Base-by-base conservation (phyloP, 2,888 invertebrate species). In the Lamproptera curius region DNA sequence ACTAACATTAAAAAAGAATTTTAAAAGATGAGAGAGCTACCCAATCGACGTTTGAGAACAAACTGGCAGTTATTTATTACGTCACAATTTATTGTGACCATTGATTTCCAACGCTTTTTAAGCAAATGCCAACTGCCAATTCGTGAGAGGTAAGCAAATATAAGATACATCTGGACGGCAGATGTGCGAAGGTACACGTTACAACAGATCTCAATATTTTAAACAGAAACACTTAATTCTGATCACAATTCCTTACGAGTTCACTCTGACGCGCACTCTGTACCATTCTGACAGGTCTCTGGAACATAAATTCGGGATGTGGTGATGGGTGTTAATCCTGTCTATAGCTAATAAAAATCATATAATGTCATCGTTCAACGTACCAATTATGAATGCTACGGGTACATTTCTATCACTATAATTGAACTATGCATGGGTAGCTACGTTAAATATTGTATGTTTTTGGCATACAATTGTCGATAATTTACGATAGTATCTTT, bases 211-310 rank as follows among this genome's bases (percentile, higher is more conserved):
- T 76, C 68, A 78, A 80, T 81, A 67, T 76, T 71, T 71, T 77
- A 79, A n/a, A 77, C 70, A 81, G 76, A 80, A 77, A 84, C 81
- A 86, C 81, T 81, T 79, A 79, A 77, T 79, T 82, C 75, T 81
- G 70, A 79, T 79, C 82, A 72, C 73, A 82, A 73, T 75, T 85
- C 89, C 94, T 94, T 94, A 94, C 94, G 94, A 92, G 89, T 92
- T 93, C 85, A 94, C 90, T 91, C 93, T 92, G 90, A 94, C 92
- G 91, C 93, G 93, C 90, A 93, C 92, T 91, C 92, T 91, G 92
- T 92, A 94, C 91, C 92, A 92, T 89, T 93, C 92, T 86, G 91
- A 91, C 88, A 94, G 91, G 87, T 88, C 88, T 90, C 89, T 89
- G 88, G 72, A 89, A 89, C 85, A 88, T 76, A 88, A 87, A 88